These are phyloP conservation scores for Mesembrinibis cayennensis DNA, from an alignment of 2,113 vertebrate species.

Conservation along the genomic window DNA sequence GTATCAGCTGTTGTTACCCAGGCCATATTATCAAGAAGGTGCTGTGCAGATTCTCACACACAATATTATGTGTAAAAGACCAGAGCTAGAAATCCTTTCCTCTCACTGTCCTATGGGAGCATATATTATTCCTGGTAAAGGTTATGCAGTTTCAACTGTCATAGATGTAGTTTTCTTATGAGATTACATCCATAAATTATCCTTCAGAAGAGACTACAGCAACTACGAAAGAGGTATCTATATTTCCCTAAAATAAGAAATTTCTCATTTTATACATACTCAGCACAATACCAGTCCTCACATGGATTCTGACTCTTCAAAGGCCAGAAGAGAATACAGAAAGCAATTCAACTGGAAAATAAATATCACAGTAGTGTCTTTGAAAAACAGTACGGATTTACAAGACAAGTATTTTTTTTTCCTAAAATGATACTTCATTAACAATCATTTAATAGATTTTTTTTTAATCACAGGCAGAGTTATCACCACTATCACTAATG, in stretches of 20 bases:
- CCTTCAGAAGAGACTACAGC: neutral
- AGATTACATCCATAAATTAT: neutral
- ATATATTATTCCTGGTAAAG: neutral
- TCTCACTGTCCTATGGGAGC: neutral
- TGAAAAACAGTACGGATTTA: neutral
- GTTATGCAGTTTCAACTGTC: neutral
- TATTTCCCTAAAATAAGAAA: neutral
- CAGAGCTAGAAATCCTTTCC: neutral
- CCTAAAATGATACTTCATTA: neutral
- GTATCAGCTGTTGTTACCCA: neutral
- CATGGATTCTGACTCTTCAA: neutral
- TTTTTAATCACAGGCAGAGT: neutral
- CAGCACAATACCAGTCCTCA: neutral
- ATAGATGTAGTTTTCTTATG: neutral
- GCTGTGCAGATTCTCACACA: neutral
- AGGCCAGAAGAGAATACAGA: neutral
- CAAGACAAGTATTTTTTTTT: neutral
- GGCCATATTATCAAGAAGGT: neutral
- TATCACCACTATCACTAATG: neutral
- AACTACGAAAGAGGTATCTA: neutral
- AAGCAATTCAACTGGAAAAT: neutral
- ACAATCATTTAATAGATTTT: neutral
- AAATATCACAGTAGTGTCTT: neutral
- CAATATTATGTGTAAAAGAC: neutral
- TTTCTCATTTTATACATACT: neutral